Conservation (phyloP, 2,113 vertebrate genomes). For the Chionis minor region DNA sequence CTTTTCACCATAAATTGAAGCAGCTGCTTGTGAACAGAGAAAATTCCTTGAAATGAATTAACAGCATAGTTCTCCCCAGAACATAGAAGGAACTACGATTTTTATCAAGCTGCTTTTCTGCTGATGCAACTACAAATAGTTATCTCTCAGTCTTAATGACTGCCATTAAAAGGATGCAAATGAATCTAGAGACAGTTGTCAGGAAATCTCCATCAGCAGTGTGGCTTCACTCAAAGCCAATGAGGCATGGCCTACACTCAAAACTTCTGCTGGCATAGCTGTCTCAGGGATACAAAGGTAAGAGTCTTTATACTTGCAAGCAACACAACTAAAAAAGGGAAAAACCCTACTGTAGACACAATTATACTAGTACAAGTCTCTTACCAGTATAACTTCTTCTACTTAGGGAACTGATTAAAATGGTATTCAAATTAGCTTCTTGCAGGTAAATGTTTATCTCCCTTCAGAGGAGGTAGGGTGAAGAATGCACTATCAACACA, state of each 20-base stretch:
- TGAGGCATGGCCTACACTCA: not conserved
- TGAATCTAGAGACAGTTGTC: not conserved
- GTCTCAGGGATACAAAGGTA: not conserved
- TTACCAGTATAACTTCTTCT: not conserved
- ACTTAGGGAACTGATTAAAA: not conserved
- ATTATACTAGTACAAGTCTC: not conserved
- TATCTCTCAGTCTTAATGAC: not conserved
- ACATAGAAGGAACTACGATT: not conserved
- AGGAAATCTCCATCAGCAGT: not conserved
- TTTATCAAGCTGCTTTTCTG: not conserved
- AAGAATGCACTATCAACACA: not conserved
- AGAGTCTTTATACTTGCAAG: not conserved
- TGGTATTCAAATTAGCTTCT: not conserved
- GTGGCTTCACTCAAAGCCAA: not conserved
- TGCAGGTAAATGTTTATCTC: not conserved
- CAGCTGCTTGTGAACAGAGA: not conserved
- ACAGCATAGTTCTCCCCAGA: not conserved
- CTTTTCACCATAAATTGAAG: not conserved
- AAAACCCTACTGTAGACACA: not conserved
- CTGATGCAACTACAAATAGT: not conserved
- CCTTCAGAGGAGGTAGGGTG: not conserved
- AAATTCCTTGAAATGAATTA: not conserved
- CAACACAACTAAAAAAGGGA: not conserved
- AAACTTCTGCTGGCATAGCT: not conserved
- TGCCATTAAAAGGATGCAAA: not conserved